phyloP scores from a whole-genome alignment of 1,140 invertebrate species.

The Aphidius ervi region DNA sequence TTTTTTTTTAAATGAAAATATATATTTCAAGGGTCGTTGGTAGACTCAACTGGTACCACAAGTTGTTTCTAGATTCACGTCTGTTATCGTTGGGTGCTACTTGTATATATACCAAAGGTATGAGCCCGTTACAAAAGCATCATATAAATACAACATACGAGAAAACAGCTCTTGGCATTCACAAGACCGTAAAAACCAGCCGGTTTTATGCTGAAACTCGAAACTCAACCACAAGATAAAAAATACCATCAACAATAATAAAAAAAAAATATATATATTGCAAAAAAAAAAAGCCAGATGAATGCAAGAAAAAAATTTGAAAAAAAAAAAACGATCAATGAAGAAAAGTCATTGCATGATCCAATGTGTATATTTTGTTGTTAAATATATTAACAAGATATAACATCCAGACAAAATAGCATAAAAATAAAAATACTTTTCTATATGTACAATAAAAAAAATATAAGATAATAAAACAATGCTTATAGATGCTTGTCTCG shows the following conservation, averaged over 20 bases:
- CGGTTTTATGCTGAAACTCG: slow-evolving; percentile 21
- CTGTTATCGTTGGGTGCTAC: slow-evolving; percentile 12
- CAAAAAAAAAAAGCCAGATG: too few relatives aligned
- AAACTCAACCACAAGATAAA: slow-evolving; percentile 12
- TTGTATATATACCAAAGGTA: background rate
- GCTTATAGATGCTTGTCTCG: slow-evolving; percentile 41
- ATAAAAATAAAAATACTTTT: too few relatives aligned
- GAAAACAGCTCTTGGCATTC: slow-evolving; percentile 29
- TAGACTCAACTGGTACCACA: slow-evolving; percentile 8
- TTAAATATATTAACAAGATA: too few relatives aligned
- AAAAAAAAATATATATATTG: background rate
- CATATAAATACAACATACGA: slow-evolving; percentile 20
- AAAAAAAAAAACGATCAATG: too few relatives aligned
- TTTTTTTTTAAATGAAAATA: background rate
- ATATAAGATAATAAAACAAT: slow-evolving; percentile 9
- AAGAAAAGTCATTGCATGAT: too few relatives aligned
- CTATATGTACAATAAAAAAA: background rate
- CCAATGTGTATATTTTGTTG: too few relatives aligned
- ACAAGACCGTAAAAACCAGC: slow-evolving; percentile 33
- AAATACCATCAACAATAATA: background rate
- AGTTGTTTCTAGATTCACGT: background rate
- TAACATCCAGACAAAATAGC: too few relatives aligned
- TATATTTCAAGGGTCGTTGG: slow-evolving; percentile 2
- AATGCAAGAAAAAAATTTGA: too few relatives aligned
- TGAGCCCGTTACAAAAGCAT: slow-evolving; percentile 36